Conservation (phyloP, 2,797 vertebrate genomes). For the Enteromius viviparus region DNA sequence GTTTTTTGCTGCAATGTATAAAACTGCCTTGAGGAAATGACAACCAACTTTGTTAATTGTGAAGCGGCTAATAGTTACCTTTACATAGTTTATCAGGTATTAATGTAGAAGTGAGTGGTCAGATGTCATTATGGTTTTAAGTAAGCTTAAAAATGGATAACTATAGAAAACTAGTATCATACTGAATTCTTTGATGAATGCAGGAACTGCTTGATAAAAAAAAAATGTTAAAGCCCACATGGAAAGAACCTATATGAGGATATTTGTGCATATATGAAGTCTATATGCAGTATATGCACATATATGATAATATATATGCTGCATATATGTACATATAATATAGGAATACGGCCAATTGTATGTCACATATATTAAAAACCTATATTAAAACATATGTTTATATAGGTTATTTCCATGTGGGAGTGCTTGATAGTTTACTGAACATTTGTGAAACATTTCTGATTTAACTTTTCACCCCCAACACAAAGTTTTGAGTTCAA, state of each 20-base stretch:
- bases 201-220: neutral
- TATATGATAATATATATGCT: too few relatives aligned
- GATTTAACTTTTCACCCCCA: too few relatives aligned
- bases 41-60: neutral
- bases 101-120: neutral
- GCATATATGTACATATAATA: too few relatives aligned
- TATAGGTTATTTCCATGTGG: too few relatives aligned
- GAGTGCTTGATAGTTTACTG: neutral
- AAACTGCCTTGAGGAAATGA: neutral
- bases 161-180: neutral
- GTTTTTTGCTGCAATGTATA: neutral
- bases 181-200: neutral
- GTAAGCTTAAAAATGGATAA: neutral
- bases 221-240: neutral
- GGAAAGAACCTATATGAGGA: too few relatives aligned
- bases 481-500: neutral
- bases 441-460: neutral
- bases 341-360: too few relatives aligned
- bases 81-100: neutral
- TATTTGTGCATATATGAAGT: too few relatives aligned
- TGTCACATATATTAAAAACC: too few relatives aligned
- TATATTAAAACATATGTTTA: too few relatives aligned
- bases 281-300: too few relatives aligned
- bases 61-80: neutral
- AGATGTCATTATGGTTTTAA: neutral